A percentile compares a stretch with the other conserved stretches of the same genome.
phyloP scores from a whole-genome alignment of 2,797 vertebrate genomes.

The Tragopan temminckii region DNA sequence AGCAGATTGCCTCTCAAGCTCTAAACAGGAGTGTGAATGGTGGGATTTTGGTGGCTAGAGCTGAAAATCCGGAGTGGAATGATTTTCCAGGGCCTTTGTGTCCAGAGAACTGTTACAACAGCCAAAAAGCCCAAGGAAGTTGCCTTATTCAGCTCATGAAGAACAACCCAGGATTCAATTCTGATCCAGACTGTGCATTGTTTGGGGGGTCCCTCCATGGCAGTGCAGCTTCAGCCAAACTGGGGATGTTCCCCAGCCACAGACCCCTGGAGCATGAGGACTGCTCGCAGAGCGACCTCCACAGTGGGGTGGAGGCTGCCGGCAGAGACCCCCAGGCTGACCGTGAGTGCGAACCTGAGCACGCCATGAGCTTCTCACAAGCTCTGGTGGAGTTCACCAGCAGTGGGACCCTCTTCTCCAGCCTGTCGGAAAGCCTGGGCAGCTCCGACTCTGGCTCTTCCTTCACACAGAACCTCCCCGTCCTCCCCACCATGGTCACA shows the following conservation, averaged over 20 bases:
- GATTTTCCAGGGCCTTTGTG: constrained; percentile 69
- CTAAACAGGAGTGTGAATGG: background rate
- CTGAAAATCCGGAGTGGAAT: constrained; percentile 76
- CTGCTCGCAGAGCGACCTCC: constrained; percentile 5
- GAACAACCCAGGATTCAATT: constrained; percentile 57
- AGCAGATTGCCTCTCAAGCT: constrained; percentile 34
- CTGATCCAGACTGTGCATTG: constrained; percentile 58
- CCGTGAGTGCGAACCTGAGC: constrained; percentile 82
- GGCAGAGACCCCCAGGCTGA: background rate
- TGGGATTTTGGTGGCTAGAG: background rate
- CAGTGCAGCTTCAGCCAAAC: background rate
- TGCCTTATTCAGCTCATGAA: constrained; percentile 75
- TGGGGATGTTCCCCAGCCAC: constrained; percentile 65
- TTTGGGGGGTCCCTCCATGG: constrained; percentile 63
- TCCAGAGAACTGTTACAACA: constrained; percentile 69
- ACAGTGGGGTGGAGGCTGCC: accelerated
- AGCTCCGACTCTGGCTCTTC: constrained; percentile 87
- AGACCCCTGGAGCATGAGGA: background rate
- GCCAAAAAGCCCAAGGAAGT: constrained; percentile 72
- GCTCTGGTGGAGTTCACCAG: constrained; percentile 94
- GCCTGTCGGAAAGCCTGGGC: constrained; percentile 85
- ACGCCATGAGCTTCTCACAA: constrained; percentile 93
- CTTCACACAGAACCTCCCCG: constrained; percentile 92
- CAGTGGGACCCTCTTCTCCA: constrained; percentile 88
- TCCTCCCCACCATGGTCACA: constrained; percentile 95